These are phyloP conservation scores for Chloroceryle amazona DNA, from an alignment of 2,797 vertebrate genomes.

Conservation along the genomic window DNA sequence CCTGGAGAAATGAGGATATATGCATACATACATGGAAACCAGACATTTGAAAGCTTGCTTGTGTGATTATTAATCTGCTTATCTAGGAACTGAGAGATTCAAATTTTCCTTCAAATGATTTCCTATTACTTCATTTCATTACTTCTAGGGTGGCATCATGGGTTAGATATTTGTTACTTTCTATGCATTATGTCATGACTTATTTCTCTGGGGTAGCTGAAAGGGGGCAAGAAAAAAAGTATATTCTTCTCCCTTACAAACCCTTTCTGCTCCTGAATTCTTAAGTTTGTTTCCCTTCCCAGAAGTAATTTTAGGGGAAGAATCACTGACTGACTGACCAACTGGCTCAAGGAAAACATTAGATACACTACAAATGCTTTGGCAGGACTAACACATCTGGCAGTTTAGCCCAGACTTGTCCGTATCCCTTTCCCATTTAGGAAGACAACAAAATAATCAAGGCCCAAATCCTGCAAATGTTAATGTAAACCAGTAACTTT, in stretches of 20 bases:
- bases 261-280: not conserved
- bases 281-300: not conserved
- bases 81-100: not conserved
- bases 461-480: slow-evolving; percentile 15
- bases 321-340: slow-evolving; percentile 19
- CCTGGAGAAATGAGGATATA: not conserved
- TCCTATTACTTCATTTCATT: not conserved
- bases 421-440: slow-evolving; percentile 2
- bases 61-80: not conserved
- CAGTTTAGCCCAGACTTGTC: not conserved
- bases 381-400: slow-evolving; percentile 8
- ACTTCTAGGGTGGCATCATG: not conserved
- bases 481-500: slow-evolving; percentile 56
- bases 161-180: not conserved
- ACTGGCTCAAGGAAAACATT: slow-evolving; percentile 34
- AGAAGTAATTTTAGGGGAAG: not conserved
- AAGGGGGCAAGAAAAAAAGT: not conserved
- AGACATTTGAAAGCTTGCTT: not conserved
- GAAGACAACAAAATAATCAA: slow-evolving; percentile 38
- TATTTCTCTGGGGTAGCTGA: not conserved
- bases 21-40: not conserved
- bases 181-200: not conserved
- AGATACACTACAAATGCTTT: slow-evolving; percentile 15
- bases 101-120: not conserved
- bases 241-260: not conserved